Conservation (phyloP, 2,113 vertebrate species). For the Archilochus colubris region DNA sequence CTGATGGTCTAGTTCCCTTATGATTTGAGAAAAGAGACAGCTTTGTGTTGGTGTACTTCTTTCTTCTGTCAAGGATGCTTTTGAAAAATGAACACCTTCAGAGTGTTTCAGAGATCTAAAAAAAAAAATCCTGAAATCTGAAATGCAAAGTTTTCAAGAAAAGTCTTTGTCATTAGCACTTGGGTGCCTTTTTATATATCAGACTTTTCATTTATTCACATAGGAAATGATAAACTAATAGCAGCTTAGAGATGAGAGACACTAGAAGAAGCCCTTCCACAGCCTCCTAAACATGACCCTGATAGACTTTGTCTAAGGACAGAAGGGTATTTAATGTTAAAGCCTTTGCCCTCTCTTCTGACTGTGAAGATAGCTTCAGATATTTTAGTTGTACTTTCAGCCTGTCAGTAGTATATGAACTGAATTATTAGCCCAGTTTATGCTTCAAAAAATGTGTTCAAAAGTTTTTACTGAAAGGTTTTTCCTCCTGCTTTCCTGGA, state of each 20-base stretch:
- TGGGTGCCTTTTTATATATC: background rate
- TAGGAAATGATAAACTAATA: background rate
- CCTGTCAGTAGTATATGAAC: background rate
- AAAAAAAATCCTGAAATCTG: background rate
- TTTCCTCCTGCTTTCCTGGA: background rate
- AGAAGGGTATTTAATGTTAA: background rate
- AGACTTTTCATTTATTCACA: background rate
- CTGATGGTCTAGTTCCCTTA: background rate
- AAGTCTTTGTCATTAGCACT: background rate
- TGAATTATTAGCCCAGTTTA: background rate
- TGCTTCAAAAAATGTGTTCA: background rate
- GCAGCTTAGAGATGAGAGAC: background rate
- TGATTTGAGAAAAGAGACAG: constrained; percentile 36
- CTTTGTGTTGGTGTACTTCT: background rate
- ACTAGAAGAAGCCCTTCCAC: background rate
- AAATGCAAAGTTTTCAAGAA: constrained; percentile 35
- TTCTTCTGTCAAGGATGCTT: constrained; percentile 2
- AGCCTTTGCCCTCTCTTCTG: background rate
- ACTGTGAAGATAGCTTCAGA: background rate
- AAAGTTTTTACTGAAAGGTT: background rate
- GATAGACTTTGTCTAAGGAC: background rate
- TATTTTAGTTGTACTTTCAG: background rate
- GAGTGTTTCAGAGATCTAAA: background rate
- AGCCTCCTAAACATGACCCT: background rate
- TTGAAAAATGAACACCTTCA: background rate